Conservation (phyloP, 2,888 invertebrate species). For the Macrosoma leucophasiata region DNA sequence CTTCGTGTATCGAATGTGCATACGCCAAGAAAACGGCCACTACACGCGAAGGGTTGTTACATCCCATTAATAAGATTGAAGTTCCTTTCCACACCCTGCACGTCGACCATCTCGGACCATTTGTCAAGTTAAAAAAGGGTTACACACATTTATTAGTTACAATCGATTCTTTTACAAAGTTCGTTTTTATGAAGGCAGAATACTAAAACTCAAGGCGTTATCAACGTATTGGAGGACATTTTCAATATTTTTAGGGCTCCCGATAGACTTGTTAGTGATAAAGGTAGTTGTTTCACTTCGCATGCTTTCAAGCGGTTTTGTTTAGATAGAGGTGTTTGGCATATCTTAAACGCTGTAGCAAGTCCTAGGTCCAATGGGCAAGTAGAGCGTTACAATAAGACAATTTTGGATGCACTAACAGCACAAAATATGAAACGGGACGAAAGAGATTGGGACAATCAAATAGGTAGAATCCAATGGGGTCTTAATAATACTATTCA, state of each 20-base stretch:
- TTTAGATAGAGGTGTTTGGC: slow-evolving; percentile 24
- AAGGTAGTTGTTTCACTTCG: too few species aligned
- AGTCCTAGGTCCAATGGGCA: slow-evolving; percentile 15
- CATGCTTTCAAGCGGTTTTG: too few species aligned
- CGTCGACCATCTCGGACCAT: slow-evolving; percentile 36
- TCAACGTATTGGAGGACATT: slow-evolving; percentile 31
- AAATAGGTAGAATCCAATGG: slow-evolving; percentile 30
- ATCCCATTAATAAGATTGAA: neutral
- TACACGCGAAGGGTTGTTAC: neutral
- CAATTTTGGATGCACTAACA: slow-evolving; percentile 23
- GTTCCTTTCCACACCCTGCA: slow-evolving; percentile 3
- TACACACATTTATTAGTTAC: slow-evolving; percentile 36
- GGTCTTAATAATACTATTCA: slow-evolving; percentile 31
- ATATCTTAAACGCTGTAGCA: slow-evolving; percentile 28
- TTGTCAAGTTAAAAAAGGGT: slow-evolving; percentile 32
- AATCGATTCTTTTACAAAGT: slow-evolving; percentile 45
- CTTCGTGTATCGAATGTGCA: neutral
- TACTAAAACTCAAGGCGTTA: slow-evolving; percentile 31
- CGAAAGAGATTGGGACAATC: slow-evolving; percentile 37
- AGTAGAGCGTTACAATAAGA: slow-evolving; percentile 17
- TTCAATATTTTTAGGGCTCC: too few species aligned
- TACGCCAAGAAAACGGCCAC: neutral
- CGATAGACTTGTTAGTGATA: too few species aligned
- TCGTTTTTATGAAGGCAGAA: slow-evolving; percentile 33
- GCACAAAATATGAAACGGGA: slow-evolving; percentile 27